Evolutionary conservation across 2,113 vertebrate species (phyloP), one percentile per base, ranked within the genome.

Genomic region (Sapajus apella): DNA sequence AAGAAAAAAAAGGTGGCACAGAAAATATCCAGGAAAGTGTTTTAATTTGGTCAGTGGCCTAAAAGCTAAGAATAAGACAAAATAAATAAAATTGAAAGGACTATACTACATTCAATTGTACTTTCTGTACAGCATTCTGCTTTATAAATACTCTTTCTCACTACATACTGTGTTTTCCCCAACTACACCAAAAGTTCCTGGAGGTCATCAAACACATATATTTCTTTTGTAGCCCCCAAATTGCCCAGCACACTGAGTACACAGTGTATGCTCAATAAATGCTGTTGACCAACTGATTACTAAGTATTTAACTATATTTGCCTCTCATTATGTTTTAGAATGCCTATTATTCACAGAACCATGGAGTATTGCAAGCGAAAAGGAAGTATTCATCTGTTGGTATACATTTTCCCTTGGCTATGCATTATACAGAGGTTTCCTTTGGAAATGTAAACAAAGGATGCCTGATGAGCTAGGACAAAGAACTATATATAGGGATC

Each of bases 341-440:
- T 90, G 91, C 40, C 96, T 92, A 84, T 84, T 97, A 97, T 90
- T 96, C 95, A 97, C 50, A 68, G 90, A 94, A 87, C 84, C 35
- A 45, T 10, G 7, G 64, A 61, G 64, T 88, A 76, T 90, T 95
- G 45, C 76, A 97, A 95, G 84, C 76, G 90, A 97, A 98, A 91
- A 98, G 96, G 96, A 98, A 98, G 95, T 81, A 91, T 66, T 89
- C 91, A 96, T 97, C 86, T 95, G 70, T 93, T 95, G 90, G 96
- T 97, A 98, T 97, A 97, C 87, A 97, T 98, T 98, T 97, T 98
- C 76, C 96, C 92, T 97, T 84, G 88, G 88, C 89, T 95, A 96
- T 97, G 97, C 96, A 61, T 97, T 95, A 98, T 92, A 95, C 97
- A 97, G 96, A 97, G 45, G 94, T 97, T 98, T 98, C 98, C 97